Evolutionary conservation across 1,140 invertebrate genomes (phyloP).

Genomic region (Aphelenchoides fujianensis): DNA sequence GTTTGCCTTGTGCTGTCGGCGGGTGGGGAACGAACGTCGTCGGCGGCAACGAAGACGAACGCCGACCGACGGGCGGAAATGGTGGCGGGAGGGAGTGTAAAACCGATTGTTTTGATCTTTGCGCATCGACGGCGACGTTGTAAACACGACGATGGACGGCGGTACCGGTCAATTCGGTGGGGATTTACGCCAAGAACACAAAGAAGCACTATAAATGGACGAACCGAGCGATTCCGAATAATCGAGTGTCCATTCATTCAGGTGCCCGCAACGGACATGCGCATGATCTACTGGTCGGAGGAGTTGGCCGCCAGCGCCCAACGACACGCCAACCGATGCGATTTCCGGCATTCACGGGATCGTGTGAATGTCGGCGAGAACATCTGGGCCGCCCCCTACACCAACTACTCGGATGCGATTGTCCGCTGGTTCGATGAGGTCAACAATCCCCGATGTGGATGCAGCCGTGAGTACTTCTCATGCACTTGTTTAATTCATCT

Average conservation of each 20-base stretch:
- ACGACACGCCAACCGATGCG: constrained; percentile 60
- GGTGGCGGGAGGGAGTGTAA: no score
- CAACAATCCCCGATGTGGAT: constrained; percentile 59
- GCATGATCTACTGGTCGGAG: constrained; percentile 62
- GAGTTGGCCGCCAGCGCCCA: constrained; percentile 58
- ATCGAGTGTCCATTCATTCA: constrained; percentile 32
- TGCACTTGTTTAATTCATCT: no score
- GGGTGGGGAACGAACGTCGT: no score
- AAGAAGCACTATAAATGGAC: no score
- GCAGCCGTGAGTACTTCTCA: no score
- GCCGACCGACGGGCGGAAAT: background rate
- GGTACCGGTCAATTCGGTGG: no score
- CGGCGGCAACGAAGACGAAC: no score
- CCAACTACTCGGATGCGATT: constrained; percentile 61
- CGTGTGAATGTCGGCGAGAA: constrained; percentile 60
- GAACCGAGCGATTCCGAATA: constrained; percentile 8
- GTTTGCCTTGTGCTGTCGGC: no score
- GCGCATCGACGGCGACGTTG: no score
- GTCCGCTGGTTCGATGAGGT: constrained; percentile 60
- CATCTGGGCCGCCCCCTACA: constrained; percentile 61
- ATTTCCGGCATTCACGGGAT: constrained; percentile 60
- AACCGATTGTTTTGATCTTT: constrained; percentile 3
- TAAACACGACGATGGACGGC: no score
- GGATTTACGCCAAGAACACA: no score
- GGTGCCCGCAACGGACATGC: constrained; percentile 61